These are phyloP conservation scores for Uloborus plumipes DNA, from an alignment of 2,888 invertebrate genomes.

Conservation along the genomic window DNA sequence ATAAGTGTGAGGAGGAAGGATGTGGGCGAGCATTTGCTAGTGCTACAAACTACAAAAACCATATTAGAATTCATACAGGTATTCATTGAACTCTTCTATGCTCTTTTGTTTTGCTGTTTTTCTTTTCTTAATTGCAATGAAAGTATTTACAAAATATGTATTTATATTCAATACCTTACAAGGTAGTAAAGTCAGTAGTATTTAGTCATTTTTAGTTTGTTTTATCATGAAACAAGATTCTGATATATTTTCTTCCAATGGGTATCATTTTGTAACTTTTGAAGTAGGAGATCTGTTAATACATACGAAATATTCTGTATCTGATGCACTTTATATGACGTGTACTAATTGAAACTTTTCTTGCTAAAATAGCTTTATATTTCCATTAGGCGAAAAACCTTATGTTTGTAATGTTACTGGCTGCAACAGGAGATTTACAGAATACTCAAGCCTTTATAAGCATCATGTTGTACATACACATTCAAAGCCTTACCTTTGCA, in stretches of 20 bases:
- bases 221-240: too few species aligned
- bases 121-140: too few species aligned
- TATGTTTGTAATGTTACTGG: constrained; percentile 77
- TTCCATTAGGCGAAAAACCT: constrained; percentile 75
- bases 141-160: too few species aligned
- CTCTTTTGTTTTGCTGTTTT: too few species aligned
- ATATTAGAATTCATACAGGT: constrained; percentile 79
- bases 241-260: too few species aligned
- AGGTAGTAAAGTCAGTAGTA: too few species aligned
- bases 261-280: neutral
- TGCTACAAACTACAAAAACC: constrained; percentile 80
- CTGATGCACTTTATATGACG: too few species aligned
- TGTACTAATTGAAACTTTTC: too few species aligned
- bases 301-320: neutral
- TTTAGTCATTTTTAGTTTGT: too few species aligned
- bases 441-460: constrained; percentile 80
- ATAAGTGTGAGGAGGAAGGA: constrained; percentile 75
- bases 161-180: too few species aligned
- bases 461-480: constrained; percentile 78
- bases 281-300: neutral
- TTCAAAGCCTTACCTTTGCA: constrained; percentile 76
- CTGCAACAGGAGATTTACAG: constrained; percentile 79
- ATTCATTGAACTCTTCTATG: constrained; percentile 10
- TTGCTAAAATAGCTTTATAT: neutral
- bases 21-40: constrained; percentile 79